A percentile compares a stretch with the other conserved stretches of the same genome.
phyloP scores from a whole-genome alignment of 2,797 vertebrate species.

The Fratercula arctica region DNA sequence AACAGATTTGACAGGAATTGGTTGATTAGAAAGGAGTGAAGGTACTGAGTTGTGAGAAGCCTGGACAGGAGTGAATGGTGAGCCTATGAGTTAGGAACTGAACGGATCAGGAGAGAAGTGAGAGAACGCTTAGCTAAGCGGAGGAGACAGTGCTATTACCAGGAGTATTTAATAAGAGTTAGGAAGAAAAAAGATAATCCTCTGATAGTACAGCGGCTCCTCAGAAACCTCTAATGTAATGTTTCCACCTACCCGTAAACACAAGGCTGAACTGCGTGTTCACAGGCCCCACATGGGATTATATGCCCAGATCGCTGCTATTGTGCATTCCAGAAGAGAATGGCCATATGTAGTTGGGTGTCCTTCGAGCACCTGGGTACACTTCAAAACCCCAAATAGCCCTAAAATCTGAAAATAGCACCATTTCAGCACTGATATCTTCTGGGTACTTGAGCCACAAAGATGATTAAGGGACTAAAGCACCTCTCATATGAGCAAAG shows the following conservation, averaged over 20 bases:
- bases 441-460: background rate
- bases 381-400: background rate
- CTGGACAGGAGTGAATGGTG: background rate
- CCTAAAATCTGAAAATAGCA: background rate
- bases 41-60: background rate
- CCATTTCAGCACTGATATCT: background rate
- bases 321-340: background rate
- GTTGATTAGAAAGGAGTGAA: background rate
- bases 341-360: background rate
- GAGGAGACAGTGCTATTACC: background rate
- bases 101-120: background rate
- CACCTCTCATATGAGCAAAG: background rate
- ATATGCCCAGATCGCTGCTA: background rate
- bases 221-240: background rate
- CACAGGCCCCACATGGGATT: background rate
- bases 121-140: background rate
- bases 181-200: background rate
- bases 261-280: background rate
- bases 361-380: background rate
- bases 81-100: background rate
- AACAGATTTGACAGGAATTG: background rate
- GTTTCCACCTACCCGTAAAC: background rate
- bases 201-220: background rate
- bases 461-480: background rate
- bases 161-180: background rate